A percentile compares a stretch with the other conserved stretches of the same genome.
These are phyloP conservation scores for Sciurus carolinensis DNA, from an alignment of 2,797 vertebrate species.

Conservation along the genomic window DNA sequence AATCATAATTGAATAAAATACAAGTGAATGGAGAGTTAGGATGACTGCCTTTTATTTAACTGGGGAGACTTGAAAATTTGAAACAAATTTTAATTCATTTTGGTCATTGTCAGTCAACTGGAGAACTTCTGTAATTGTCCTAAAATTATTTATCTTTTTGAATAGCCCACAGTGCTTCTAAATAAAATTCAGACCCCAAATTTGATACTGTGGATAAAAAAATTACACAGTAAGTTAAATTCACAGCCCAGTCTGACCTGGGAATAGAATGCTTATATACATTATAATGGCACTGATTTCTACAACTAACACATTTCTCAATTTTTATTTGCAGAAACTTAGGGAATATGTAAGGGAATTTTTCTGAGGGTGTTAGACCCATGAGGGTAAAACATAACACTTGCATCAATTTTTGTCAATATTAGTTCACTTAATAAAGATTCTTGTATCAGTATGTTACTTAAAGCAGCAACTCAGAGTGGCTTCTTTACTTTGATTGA, in stretches of 20 bases:
- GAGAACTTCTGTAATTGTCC: neutral
- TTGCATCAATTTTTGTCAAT: neutral
- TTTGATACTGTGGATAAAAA: neutral
- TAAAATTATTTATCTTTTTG: neutral
- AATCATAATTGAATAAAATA: neutral
- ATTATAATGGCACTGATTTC: neutral
- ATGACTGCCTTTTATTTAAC: neutral
- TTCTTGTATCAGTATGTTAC: neutral
- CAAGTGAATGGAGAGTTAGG: neutral
- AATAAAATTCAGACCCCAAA: slow-evolving; percentile 1
- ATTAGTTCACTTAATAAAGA: neutral
- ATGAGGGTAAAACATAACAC: neutral
- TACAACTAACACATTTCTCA: neutral
- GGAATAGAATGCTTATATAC: neutral
- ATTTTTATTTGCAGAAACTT: neutral
- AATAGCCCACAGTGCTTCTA: neutral
- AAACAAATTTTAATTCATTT: slow-evolving; percentile 11
- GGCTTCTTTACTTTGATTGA: neutral
- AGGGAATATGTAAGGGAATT: neutral
- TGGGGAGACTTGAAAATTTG: neutral
- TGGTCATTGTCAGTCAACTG: neutral
- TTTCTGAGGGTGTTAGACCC: slow-evolving; percentile 6
- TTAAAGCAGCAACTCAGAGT: neutral
- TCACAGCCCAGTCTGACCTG: neutral
- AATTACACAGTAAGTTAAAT: neutral